phyloP scores from a whole-genome alignment of 2,797 vertebrate genomes.

The Chiloscyllium punctatum region DNA sequence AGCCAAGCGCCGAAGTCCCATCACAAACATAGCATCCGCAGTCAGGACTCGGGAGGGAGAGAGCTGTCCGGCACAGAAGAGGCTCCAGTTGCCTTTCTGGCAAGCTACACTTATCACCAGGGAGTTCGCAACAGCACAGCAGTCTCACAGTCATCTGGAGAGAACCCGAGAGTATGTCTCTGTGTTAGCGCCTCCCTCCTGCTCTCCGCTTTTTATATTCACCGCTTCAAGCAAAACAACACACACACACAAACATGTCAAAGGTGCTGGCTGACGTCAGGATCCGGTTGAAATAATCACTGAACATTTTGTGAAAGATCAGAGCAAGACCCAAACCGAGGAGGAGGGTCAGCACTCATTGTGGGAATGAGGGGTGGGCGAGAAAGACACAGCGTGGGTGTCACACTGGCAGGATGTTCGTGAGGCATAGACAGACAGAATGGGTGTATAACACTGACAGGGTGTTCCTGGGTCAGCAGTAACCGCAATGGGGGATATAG shows the following conservation, averaged over 20 bases:
- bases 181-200: background rate
- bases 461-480: no score
- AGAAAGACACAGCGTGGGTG: background rate
- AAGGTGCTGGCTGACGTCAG: slow-evolving; percentile 34
- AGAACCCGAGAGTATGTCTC: background rate
- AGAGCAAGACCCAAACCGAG: background rate
- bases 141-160: background rate
- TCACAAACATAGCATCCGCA: background rate
- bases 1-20: background rate
- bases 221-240: background rate
- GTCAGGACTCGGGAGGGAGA: background rate
- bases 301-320: background rate
- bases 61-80: background rate
- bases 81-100: no score
- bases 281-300: background rate
- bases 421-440: background rate
- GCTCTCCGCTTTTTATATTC: background rate
- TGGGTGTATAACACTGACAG: background rate
- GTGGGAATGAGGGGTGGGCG: background rate
- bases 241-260: background rate
- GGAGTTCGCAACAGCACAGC: background rate
- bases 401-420: background rate
- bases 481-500: no score
- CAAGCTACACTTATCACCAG: background rate
- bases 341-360: no score